These are phyloP conservation scores for Myrmecobius fasciatus DNA, from an alignment of 2,113 vertebrate species.

Conservation along the genomic window DNA sequence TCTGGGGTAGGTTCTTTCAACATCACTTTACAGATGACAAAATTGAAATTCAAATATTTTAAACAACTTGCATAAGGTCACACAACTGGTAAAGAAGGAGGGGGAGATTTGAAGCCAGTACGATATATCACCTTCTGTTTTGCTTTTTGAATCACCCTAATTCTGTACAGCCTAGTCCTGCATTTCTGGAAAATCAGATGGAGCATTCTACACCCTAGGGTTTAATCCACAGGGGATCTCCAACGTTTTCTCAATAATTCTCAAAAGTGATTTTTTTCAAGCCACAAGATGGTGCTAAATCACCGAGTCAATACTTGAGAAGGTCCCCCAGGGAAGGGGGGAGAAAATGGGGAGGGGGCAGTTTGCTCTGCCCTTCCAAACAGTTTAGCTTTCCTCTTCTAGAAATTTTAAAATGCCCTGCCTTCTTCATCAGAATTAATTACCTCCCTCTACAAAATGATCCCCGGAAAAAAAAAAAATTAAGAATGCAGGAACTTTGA, in stretches of 20 bases:
- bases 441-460: neutral
- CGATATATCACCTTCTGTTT: neutral
- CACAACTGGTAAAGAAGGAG: neutral
- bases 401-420: neutral
- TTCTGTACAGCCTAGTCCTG: neutral
- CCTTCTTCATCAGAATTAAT: neutral
- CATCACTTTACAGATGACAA: neutral
- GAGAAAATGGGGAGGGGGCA: neutral
- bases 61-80: neutral
- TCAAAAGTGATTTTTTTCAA: neutral
- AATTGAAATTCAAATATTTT: neutral
- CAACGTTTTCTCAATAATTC: neutral
- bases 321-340: neutral
- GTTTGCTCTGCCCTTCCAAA: neutral
- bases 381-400: neutral
- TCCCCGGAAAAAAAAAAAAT: neutral
- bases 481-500: conserved; percentile 14
- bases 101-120: neutral
- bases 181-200: neutral
- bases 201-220: neutral
- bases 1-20: neutral
- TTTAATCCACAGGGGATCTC: neutral
- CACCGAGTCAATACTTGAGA: neutral
- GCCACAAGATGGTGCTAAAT: neutral
- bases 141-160: neutral